A percentile compares a stretch with the other conserved stretches of the same genome.
phyloP scores from a whole-genome alignment of 2,888 invertebrate genomes.

The Tribolium freemani region DNA sequence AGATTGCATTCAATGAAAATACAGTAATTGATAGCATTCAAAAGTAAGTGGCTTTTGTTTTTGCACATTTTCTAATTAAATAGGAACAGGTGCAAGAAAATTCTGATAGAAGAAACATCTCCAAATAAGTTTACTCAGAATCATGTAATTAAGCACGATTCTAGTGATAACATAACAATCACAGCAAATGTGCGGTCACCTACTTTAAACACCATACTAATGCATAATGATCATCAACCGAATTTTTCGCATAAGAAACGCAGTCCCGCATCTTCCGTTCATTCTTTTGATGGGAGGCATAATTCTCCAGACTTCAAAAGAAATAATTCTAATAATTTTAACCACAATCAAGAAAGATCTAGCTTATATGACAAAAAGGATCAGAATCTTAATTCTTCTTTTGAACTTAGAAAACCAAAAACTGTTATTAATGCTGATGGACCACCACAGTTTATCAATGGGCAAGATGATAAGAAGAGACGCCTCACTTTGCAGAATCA shows the following conservation, averaged over 20 bases:
- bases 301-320: no score
- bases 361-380: background rate
- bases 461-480: background rate
- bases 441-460: background rate
- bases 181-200: background rate
- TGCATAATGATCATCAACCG: background rate
- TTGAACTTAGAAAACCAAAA: background rate
- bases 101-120: background rate
- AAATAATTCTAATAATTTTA: background rate
- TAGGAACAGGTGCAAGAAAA: conserved; percentile 13
- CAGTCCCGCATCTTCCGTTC: background rate
- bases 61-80: background rate
- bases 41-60: conserved; percentile 13
- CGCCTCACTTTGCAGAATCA: background rate
- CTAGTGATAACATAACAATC: background rate
- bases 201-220: background rate
- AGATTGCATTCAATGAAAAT: conserved; percentile 15
- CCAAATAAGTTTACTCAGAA: background rate
- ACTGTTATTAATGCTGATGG: background rate
- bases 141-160: background rate
- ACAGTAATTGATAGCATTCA: conserved; percentile 26
- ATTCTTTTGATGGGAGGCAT: background rate
- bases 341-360: background rate
- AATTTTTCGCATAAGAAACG: background rate
- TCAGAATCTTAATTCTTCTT: background rate